Percentiles rank a stretch among this genome's conserved stretches.
Conservation (phyloP, 1,140 invertebrate species). For the Dreissena rostriformis region DNA sequence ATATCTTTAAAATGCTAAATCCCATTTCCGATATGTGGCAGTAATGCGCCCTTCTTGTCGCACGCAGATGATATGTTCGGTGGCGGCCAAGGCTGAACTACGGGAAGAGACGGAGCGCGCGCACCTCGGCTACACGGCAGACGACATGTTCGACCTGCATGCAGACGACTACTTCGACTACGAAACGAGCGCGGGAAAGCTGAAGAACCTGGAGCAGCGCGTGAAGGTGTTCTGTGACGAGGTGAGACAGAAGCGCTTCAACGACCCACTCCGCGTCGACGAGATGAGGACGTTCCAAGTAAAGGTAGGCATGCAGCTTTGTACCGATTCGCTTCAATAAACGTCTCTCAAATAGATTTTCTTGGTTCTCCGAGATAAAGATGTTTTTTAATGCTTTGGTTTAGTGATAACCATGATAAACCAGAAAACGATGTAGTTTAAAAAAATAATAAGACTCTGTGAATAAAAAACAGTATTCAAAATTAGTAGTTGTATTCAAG, state of each 20-base stretch:
- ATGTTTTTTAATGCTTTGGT: no score
- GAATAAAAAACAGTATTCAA: no score
- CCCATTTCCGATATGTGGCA: no score
- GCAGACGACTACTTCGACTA: constrained; percentile 72
- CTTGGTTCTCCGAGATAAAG: no score
- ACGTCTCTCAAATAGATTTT: no score
- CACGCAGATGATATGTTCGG: constrained; percentile 53
- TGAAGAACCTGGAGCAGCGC: constrained; percentile 66
- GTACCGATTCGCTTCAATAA: no score
- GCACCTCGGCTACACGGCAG: constrained; percentile 40
- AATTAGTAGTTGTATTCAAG: no score
- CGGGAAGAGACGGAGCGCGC: constrained; percentile 53
- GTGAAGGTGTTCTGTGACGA: constrained; percentile 68
- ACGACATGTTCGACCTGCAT: constrained; percentile 56
- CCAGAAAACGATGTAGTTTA: no score
- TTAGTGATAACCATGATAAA: no score
- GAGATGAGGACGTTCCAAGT: constrained; percentile 67
- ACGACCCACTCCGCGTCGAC: constrained; percentile 54
- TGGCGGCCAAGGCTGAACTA: constrained; percentile 53
- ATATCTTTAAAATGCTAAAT: no score
- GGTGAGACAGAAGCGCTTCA: constrained; percentile 34
- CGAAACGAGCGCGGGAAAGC: constrained; percentile 72
- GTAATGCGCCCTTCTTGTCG: no score
- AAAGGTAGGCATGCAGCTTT: constrained; percentile 48
- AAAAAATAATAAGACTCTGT: no score